Base-by-base conservation (phyloP, 92 coral and sea anemone genomes). In the Parazoanthus darwini region DNA sequence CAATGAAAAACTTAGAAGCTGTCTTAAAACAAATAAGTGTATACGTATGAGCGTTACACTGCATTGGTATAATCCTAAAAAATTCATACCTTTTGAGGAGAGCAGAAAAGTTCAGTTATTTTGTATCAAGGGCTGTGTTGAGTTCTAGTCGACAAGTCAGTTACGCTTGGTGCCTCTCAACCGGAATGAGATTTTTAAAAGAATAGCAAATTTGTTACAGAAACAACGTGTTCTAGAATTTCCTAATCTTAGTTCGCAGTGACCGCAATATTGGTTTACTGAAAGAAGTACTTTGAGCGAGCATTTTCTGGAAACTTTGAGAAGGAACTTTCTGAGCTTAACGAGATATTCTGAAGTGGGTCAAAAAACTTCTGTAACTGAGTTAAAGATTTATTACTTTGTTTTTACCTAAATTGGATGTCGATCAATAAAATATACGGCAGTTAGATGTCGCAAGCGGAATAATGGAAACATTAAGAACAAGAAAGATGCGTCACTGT, bases 171-270 rank as follows among this genome's bases (percentile, higher is more conserved):
- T 29, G 36, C 59, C 85, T 80, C 85, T 54, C 85, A 58, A 80
- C 38, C 13, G 85, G 37, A 79, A 59, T 54, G 59, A 15, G 39
- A 14, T 56, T 56, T 80, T 80, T 22, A 56, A 56, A 56, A 80
- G 14, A 80, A 80, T 80, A 58, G 65, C 29, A 58, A 79, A 80
- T 35, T 80, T 80, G 85, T 80, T 58, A 80, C 85, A 80, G 85
- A 80, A 80, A 80, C 85, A 46, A 58, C 25, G 29, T 58, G 71
- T 80, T 80, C 85, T 80, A 80, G 85, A 80, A 80, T 15, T 58
- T 56, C 85, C 85, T 80, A 80, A 80, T 80, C 46, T 38, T 56
- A 33, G 6, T 33, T 80, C 85, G 85, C 48, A 80, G 46, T 80
- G 29, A 54, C 18, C 26, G 26, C 6, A 35, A 80, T 80, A 80